Evolutionary conservation across 2,113 vertebrate species (phyloP), one percentile per base, ranked within the genome.

Genomic region (Corynorhinus townsendii): DNA sequence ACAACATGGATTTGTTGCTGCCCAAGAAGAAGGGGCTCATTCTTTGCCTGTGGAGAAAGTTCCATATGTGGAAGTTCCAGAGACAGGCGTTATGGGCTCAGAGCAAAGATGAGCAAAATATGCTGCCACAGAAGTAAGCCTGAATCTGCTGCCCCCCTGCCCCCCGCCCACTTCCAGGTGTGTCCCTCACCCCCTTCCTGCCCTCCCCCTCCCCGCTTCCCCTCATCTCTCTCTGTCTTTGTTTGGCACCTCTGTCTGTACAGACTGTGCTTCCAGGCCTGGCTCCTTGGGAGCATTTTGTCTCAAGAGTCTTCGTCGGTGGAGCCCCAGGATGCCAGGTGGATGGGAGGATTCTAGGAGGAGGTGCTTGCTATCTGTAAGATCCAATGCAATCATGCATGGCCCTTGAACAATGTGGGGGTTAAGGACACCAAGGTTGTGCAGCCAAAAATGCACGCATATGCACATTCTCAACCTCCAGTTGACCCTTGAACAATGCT

Each of bases 101-200:
- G 94, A 94, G 97, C 90, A 91, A 97, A 85, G 98, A 98, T 71
- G 98, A 98, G 93, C 97, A 97, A 95, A 97, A 97, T 93, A 97
- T 98, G 79, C 95, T 97, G 24, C 98, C 98, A 84, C 98, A 98
- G 97, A 98, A 97, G 98, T 98, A 96, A 96, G 96, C 16, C 91
- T 82, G 82, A 86, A 33, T n/a, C 59, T 86, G 45, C 86, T 69
- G 72, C 84, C 59, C 71, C 1, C 17, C 7, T 5, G 16, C 19
- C 54, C 54, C 20, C 81, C 26, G 80, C 14, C 8, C n/a, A 35
- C 35, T 62, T 62, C 40, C 38, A 33, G 43, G 28, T 68, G 17
- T 4, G 0, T 4, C 4, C 19, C 10, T 15, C 30, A 0, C 0
- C 8, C 35, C 14, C 12, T 43, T 15, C 15, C 3, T 24, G 10